Conservation (phyloP, 2,888 invertebrate species). For the Meghimatium bilineatum region DNA sequence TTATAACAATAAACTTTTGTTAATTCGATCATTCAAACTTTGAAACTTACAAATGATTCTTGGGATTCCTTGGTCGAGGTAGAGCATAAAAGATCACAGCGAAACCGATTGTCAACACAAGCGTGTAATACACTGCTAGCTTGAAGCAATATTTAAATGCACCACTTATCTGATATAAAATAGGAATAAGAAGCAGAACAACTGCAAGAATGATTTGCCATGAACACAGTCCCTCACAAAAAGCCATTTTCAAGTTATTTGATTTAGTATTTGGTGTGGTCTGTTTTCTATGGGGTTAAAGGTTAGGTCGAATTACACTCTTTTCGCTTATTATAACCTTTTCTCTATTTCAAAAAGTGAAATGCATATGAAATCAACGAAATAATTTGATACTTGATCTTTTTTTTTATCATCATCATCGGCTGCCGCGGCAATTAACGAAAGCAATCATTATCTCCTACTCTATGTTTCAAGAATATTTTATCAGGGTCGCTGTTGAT, state of each 20-base stretch:
- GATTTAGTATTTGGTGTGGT: not conserved
- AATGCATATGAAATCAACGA: no score
- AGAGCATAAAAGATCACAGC: not conserved
- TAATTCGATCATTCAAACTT: no score
- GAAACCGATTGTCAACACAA: not conserved
- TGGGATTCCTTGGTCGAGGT: slow-evolving; percentile 20
- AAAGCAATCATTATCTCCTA: no score
- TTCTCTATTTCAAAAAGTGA: not conserved
- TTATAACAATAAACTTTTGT: no score
- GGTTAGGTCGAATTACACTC: slow-evolving; percentile 5
- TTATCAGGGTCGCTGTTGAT: no score
- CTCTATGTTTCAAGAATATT: no score
- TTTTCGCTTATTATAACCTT: slow-evolving; percentile 13
- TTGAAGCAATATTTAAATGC: slow-evolving; percentile 69
- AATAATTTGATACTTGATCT: no score
- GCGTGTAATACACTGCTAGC: slow-evolving; percentile 60
- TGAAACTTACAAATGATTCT: slow-evolving; percentile 30
- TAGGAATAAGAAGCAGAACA: slow-evolving; percentile 57
- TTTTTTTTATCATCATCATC: no score
- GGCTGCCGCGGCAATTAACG: no score
- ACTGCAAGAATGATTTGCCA: slow-evolving; percentile 20
- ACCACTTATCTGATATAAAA: slow-evolving; percentile 64
- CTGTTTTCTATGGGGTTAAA: not conserved
- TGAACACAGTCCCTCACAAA: not conserved
- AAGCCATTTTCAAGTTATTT: slow-evolving; percentile 9